Conservation (phyloP, 2,888 invertebrate genomes). For the Pseudococcus viburni region DNA sequence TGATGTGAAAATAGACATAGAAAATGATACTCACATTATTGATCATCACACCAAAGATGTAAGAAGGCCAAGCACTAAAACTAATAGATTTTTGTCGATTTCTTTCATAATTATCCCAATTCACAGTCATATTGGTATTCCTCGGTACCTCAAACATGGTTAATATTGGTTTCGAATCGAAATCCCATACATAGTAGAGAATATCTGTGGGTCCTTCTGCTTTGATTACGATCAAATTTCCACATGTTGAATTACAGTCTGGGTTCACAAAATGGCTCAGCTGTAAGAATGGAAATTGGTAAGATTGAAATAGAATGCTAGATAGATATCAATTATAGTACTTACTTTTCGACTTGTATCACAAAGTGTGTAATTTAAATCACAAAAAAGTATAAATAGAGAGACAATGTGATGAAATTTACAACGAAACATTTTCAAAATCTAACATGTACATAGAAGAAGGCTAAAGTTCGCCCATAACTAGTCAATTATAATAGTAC, state of each 20-base stretch:
- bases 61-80: conserved; percentile 73
- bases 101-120: conserved; percentile 72
- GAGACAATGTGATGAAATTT: background rate
- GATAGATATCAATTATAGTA: background rate
- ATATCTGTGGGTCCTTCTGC: conserved; percentile 76
- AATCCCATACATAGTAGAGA: conserved; percentile 80
- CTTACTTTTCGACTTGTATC: background rate
- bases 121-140: conserved; percentile 73
- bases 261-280: background rate
- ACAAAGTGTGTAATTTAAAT: background rate
- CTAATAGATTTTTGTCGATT: conserved; percentile 71
- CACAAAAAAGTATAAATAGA: background rate
- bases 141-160: conserved; percentile 74
- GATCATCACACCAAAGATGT: conserved; percentile 77
- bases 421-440: background rate
- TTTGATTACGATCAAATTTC: conserved; percentile 73
- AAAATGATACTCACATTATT: conserved; percentile 74
- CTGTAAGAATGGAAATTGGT: background rate
- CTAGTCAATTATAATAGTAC: too few species aligned
- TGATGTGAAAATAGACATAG: background rate
- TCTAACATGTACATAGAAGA: background rate
- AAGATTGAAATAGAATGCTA: background rate
- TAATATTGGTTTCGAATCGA: conserved; percentile 76
- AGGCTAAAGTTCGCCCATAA: background rate
- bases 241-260: conserved; percentile 63